Percentiles rank a stretch among this genome's conserved stretches.
Conservation (phyloP, 2,113 vertebrate genomes). For the Procavia capensis region DNA sequence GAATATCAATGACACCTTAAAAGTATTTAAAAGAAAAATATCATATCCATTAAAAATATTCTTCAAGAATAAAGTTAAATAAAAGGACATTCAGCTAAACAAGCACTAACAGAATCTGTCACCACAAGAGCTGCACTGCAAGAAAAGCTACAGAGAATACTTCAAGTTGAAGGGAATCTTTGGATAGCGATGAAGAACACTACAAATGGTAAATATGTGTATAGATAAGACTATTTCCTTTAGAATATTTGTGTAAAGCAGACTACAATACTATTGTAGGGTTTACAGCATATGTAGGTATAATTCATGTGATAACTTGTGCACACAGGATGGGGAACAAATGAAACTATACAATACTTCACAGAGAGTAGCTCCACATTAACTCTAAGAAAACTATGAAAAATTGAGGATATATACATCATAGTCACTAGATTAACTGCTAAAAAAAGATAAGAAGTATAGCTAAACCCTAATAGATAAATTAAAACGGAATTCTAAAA, state of each 20-base stretch:
- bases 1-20: background rate
- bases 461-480: background rate
- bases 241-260: background rate
- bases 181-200: background rate
- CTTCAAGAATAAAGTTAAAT: conserved; percentile 25
- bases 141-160: background rate
- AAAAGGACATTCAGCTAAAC: background rate
- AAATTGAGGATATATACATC: conserved; percentile 7
- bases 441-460: conserved; percentile 15
- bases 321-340: background rate
- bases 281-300: background rate
- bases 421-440: background rate
- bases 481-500: background rate
- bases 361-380: conserved; percentile 19
- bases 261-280: background rate
- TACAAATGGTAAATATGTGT: background rate
- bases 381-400: conserved; percentile 4
- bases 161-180: background rate
- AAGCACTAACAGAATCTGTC: background rate
- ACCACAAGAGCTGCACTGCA: background rate
- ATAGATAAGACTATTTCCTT: background rate
- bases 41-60: conserved; percentile 8
- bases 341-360: background rate
- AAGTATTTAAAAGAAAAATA: background rate
- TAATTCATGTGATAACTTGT: background rate